Evolutionary conservation across 2,888 invertebrate genomes (phyloP).

Genomic region (Drosophila kanekoi): DNA sequence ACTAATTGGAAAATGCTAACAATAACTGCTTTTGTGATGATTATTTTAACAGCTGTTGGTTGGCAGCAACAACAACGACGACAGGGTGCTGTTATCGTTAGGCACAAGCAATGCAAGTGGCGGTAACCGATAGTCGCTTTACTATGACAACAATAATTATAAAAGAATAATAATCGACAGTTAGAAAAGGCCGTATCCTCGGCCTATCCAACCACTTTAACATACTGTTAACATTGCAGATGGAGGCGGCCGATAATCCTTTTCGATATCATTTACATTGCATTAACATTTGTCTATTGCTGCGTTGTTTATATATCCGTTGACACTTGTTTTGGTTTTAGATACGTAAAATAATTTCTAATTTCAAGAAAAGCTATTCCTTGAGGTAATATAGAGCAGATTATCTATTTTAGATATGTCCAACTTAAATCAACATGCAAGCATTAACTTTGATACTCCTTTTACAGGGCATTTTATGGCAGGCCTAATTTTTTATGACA

Average conservation of each 20-base stretch:
- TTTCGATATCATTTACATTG: neutral
- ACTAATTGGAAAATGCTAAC: slow-evolving; percentile 20
- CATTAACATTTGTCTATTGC: neutral
- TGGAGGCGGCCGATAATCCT: neutral
- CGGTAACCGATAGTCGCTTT: neutral
- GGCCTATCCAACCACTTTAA: too few relatives aligned
- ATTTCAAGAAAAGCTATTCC: too few relatives aligned
- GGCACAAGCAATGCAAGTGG: neutral
- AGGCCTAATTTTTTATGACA: neutral
- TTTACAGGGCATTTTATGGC: slow-evolving; percentile 13
- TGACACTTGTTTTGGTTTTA: neutral
- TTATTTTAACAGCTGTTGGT: slow-evolving; percentile 40
- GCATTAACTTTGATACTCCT: neutral
- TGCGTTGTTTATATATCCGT: neutral
- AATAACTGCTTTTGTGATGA: slow-evolving; percentile 22
- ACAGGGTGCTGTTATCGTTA: slow-evolving; percentile 12
- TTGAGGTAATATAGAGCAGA: too few relatives aligned
- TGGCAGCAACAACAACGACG: neutral
- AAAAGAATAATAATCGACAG: too few relatives aligned
- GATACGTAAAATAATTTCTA: too few relatives aligned
- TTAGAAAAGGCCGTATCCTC: too few relatives aligned
- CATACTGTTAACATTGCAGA: neutral
- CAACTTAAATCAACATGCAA: neutral
- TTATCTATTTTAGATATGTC: too few relatives aligned
- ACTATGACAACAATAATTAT: too few relatives aligned